Conservation (phyloP, 2,888 invertebrate genomes). For the Hypomecis atomaria region DNA sequence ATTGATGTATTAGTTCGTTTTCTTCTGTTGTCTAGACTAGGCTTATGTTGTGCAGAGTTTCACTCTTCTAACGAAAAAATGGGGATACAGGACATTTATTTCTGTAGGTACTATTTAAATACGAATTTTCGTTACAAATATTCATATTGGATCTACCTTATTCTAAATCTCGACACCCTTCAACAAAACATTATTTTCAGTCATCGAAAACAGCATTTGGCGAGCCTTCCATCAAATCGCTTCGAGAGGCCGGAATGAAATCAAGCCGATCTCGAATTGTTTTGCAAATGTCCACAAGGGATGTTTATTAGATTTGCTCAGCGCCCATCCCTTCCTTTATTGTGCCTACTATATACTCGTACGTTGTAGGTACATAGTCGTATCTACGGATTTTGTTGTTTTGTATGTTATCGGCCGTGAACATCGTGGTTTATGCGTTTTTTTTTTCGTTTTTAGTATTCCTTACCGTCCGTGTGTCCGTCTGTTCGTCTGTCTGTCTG, state of each 20-base stretch:
- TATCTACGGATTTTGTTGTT: constrained; percentile 15
- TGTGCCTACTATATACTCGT: constrained; percentile 23
- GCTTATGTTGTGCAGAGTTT: too few relatives aligned
- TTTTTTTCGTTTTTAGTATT: too few relatives aligned
- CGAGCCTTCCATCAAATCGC: constrained; percentile 17
- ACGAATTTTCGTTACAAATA: too few relatives aligned
- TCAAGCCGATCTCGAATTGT: constrained; percentile 68
- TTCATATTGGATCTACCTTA: too few relatives aligned
- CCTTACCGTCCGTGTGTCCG: too few relatives aligned
- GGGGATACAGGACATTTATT: too few relatives aligned
- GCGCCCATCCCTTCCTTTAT: constrained; percentile 53
- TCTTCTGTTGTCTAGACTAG: too few relatives aligned
- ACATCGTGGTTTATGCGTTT: too few relatives aligned
- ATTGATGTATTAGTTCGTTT: too few relatives aligned
- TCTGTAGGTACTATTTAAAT: too few relatives aligned
- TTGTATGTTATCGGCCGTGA: constrained; percentile 10
- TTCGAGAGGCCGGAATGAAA: constrained; percentile 43
- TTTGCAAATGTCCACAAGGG: constrained; percentile 69
- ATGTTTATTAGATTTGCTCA: constrained; percentile 76
- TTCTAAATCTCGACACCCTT: not conserved
- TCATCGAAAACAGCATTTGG: constrained; percentile 13
- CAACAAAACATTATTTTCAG: not conserved
- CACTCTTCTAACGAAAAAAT: too few relatives aligned
- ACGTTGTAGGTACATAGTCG: not conserved
- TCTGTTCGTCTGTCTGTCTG: too few relatives aligned